phyloP scores from a whole-genome alignment of 1,140 invertebrate species.

The Drosophila sechellia region DNA sequence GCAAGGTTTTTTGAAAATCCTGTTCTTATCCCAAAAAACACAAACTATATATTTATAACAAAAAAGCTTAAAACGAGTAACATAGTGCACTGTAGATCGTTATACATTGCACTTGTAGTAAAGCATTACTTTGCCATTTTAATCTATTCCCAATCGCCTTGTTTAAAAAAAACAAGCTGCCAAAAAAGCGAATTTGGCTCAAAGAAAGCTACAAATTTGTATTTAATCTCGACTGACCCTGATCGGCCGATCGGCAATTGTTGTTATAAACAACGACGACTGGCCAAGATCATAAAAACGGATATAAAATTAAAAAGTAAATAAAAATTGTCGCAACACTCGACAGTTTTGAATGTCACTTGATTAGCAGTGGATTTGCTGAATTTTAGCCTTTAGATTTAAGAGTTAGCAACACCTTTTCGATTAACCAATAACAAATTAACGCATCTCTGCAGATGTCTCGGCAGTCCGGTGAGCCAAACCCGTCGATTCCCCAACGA shows the following conservation, averaged over 20 bases:
- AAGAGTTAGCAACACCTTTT: constrained; percentile 14
- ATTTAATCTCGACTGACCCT: constrained; percentile 12
- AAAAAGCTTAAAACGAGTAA: no score
- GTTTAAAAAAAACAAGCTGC: not conserved
- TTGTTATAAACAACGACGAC: constrained; percentile 5
- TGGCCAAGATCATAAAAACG: constrained; percentile 31
- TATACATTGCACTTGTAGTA: no score
- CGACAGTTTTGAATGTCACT: constrained; percentile 36
- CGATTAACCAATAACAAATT: constrained; percentile 45
- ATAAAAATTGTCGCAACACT: constrained; percentile 44
- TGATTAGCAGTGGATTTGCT: constrained; percentile 15
- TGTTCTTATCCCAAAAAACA: no score
- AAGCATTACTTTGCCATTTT: no score
- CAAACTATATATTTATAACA: no score
- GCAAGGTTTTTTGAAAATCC: no score
- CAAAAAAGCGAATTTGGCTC: constrained; percentile 10
- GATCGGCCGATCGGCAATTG: constrained; percentile 17
- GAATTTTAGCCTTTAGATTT: not conserved
- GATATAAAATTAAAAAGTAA: constrained; percentile 31
- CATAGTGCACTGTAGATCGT: no score
- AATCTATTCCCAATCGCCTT: not conserved
- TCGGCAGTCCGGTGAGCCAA: constrained; percentile 36
- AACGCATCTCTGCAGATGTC: constrained; percentile 42
- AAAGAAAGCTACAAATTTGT: constrained; percentile 33
- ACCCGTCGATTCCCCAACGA: constrained; percentile 85